These are phyloP conservation scores for Neodiprion fabricii DNA, from an alignment of 1,140 invertebrate species.

Conservation along the genomic window DNA sequence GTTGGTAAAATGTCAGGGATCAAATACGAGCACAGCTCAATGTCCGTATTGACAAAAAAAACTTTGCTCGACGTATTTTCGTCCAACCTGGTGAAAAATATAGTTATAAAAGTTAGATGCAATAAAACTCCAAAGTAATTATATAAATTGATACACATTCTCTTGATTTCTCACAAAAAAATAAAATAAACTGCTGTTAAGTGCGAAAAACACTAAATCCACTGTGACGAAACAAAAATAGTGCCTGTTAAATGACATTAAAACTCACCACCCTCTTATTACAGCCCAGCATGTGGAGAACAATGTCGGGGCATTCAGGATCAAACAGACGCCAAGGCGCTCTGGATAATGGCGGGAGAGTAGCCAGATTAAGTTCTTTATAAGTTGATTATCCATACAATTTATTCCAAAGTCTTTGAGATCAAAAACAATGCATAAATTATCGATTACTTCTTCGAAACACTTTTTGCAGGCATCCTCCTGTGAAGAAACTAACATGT, in stretches of 20 bases:
- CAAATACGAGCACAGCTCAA: conserved; percentile 73
- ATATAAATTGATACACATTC: conserved; percentile 5
- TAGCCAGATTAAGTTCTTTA: conserved; percentile 79
- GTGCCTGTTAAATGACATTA: conserved; percentile 9
- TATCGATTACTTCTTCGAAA: conserved; percentile 81
- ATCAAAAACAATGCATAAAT: conserved; percentile 79
- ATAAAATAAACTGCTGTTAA: conserved; percentile 12
- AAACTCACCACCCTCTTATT: conserved; percentile 71
- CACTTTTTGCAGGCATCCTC: conserved; percentile 78
- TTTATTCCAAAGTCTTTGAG: conserved; percentile 73
- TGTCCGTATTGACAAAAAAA: conserved; percentile 71
- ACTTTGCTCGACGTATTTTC: conserved; percentile 79
- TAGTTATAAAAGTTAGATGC: neutral
- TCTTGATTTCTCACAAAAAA: conserved; percentile 9
- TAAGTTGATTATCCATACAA: conserved; percentile 79
- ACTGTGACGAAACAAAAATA: neutral
- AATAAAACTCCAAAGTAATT: conserved; percentile 7
- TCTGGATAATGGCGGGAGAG: conserved; percentile 78
- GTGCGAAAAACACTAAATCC: conserved; percentile 9
- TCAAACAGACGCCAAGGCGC: conserved; percentile 74
- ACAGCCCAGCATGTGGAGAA: conserved; percentile 78
- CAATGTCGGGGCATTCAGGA: conserved; percentile 73
- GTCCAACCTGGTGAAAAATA: conserved; percentile 66
- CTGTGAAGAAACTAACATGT: conserved; percentile 51
- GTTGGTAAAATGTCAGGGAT: conserved; percentile 78